Base-by-base conservation (phyloP, 2,797 vertebrate genomes). In the Catamblyrhynchus diadema region DNA sequence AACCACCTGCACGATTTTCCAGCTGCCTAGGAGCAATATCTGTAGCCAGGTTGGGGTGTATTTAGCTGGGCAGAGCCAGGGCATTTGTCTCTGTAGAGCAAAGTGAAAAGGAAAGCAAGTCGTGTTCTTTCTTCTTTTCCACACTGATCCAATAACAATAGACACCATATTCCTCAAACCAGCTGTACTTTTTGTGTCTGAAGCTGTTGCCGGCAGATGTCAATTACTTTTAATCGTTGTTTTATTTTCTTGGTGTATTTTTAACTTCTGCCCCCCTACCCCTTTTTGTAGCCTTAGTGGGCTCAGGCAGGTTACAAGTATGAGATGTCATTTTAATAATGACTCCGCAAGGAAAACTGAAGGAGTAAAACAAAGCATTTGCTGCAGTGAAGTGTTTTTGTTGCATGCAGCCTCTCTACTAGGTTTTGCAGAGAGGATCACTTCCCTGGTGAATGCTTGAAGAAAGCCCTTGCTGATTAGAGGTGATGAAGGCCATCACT, bases 401-500 rank as follows among this genome's bases (percentile, higher is more conserved):
- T 65, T 84, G 56, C 6, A 8, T 77, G 11, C 28, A 73, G 30
- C 35, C 28, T 61, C 51, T 91, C 71, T 60, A 9, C 25, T 78
- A 30, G 27, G 30, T 60, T 90, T 88, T 92, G 44, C 47, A 60
- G 70, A 84, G 64, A 66, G 51, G 45, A 53, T 88, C 37, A 25
- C 64, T 93, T 90, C 77, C 74, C 74, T 87, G 57, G 71, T 74
- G 92, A 81, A 82, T 53, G 30, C 78, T 67, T 3, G 4, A 93
- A 94, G 83, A 84, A 92, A 88, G 61, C 42, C 73, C 69, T 78
- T 88, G 64, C 57, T 94, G 81, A 78, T 95, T 47, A 86, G 84
- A 74, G 72, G 75, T 87, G 86, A 87, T 78, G 59, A 81, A 94
- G 84, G 69, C 75, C 69, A 59, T 85, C 6, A 14, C 75, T 86